Evolutionary conservation across 2,888 invertebrate genomes (phyloP).

Genomic region (Catocala nupta): DNA sequence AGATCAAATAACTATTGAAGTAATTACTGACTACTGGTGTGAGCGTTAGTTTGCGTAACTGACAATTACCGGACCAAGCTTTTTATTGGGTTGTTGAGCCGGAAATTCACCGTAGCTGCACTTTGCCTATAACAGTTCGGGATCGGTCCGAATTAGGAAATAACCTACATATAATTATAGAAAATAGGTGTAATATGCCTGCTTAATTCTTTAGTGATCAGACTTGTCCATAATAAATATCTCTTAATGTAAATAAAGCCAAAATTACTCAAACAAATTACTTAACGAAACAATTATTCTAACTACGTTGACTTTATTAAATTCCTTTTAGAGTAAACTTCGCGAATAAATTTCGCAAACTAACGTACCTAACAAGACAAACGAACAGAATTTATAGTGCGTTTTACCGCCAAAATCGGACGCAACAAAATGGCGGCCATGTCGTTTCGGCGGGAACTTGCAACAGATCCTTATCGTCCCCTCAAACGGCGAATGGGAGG

Average conservation of each 20-base stretch:
- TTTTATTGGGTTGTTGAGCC: no score
- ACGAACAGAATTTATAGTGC: constrained; percentile 35
- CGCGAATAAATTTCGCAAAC: constrained; percentile 22
- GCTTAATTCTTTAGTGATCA: no score
- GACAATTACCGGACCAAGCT: no score
- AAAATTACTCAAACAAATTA: constrained; percentile 2
- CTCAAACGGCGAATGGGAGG: constrained; percentile 54
- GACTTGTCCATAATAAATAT: background rate
- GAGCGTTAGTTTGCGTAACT: no score
- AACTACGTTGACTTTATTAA: constrained; percentile 16
- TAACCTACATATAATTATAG: no score
- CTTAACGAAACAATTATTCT: background rate
- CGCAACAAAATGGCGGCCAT: constrained; percentile 54
- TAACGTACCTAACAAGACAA: constrained; percentile 25
- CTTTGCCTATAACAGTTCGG: no score
- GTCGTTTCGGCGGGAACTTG: constrained; percentile 60
- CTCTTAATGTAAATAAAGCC: background rate
- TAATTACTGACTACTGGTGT: no score
- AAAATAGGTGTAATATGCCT: no score
- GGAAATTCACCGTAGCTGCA: no score
- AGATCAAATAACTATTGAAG: no score
- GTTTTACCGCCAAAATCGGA: constrained; percentile 51
- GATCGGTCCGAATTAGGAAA: no score
- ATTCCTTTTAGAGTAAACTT: constrained; percentile 21
- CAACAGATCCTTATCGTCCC: constrained; percentile 60